phyloP scores from a whole-genome alignment of 92 coral and sea anemone species.

The Isaurus tuberculatus region DNA sequence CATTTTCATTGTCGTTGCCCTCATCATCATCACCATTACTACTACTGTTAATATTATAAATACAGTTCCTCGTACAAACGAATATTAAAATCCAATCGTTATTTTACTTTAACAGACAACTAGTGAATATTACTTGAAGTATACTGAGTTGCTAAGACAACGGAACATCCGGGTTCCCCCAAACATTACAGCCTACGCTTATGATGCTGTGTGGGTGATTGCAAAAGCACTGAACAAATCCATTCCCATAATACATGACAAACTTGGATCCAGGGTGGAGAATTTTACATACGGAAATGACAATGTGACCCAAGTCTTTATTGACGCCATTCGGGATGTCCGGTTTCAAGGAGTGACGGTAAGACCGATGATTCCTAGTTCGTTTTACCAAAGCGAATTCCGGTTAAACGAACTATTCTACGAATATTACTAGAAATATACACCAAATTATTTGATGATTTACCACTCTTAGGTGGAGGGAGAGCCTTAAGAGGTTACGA shows the following conservation, averaged over 20 bases:
- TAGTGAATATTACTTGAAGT: slow-evolving; percentile 69
- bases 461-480: too few relatives aligned
- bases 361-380: neutral
- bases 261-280: slow-evolving; percentile 50
- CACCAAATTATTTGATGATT: too few relatives aligned
- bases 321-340: slow-evolving; percentile 67
- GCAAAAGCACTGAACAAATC: slow-evolving; percentile 82
- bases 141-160: slow-evolving; percentile 61
- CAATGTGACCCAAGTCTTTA: slow-evolving; percentile 63
- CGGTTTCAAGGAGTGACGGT: slow-evolving; percentile 81
- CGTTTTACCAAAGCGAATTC: neutral
- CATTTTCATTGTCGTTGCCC: too few relatives aligned
- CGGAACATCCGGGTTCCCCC: slow-evolving; percentile 72
- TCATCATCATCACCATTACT: too few relatives aligned
- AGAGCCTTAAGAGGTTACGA: too few relatives aligned
- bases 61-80: too few relatives aligned
- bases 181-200: slow-evolving; percentile 85
- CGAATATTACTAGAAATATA: too few relatives aligned
- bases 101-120: slow-evolving; percentile 64
- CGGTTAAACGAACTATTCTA: too few relatives aligned
- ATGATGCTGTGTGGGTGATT: slow-evolving; percentile 91
- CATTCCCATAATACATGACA: slow-evolving; percentile 45
- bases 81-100: too few relatives aligned
- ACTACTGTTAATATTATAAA: too few relatives aligned
- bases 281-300: slow-evolving; percentile 51